A percentile compares a stretch with the other conserved stretches of the same genome.
Conservation (phyloP, 2,888 invertebrate species). For the Belgica antarctica region DNA sequence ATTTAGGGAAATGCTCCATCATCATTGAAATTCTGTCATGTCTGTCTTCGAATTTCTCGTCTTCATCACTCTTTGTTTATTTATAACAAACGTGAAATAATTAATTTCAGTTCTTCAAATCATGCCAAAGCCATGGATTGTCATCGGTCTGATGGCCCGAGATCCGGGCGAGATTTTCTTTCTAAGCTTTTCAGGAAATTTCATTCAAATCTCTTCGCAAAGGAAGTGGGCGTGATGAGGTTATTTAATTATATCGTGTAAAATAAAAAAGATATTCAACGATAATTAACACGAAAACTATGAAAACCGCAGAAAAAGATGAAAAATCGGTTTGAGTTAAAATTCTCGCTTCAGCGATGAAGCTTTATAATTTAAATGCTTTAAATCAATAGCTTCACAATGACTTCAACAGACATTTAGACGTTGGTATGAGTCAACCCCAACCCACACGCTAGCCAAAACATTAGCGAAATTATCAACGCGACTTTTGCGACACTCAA, state of each 20-base stretch:
- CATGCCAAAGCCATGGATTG: conserved; percentile 12
- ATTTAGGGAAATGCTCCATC: background rate
- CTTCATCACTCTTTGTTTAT: conserved; percentile 12
- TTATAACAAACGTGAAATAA: conserved; percentile 25
- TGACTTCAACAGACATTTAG: too few species aligned
- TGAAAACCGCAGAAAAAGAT: too few species aligned
- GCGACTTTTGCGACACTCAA: too few species aligned
- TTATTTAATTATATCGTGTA: background rate
- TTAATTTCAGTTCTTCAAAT: conserved; percentile 19
- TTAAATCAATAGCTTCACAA: too few species aligned
- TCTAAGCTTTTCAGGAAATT: conserved; percentile 32
- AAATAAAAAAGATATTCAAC: conserved; percentile 19
- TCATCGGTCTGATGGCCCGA: background rate
- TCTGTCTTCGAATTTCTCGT: conserved; percentile 6
- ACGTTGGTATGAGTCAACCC: too few species aligned
- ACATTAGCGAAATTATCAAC: too few species aligned
- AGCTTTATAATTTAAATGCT: too few species aligned
- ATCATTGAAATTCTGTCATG: conserved; percentile 25
- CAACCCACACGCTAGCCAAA: too few species aligned
- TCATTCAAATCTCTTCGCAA: conserved; percentile 24
- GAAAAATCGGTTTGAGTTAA: too few species aligned
- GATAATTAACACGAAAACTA: background rate
- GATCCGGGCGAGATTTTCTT: too few species aligned
- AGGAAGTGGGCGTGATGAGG: conserved; percentile 41
- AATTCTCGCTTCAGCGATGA: too few species aligned